phyloP scores from a whole-genome alignment of 2,888 invertebrate genomes.

The Tenthredo notha region DNA sequence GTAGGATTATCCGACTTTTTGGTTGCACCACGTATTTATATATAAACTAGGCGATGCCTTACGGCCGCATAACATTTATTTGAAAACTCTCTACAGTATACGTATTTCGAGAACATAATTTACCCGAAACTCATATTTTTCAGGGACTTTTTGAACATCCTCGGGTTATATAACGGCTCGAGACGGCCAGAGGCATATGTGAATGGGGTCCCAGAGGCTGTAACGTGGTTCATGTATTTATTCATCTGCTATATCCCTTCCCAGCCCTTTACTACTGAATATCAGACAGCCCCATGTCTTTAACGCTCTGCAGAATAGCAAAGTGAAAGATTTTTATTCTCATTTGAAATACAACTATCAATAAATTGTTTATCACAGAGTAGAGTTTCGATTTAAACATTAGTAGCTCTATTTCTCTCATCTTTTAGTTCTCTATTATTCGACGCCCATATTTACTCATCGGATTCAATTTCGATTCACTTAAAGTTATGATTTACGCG shows the following conservation, averaged over 20 bases:
- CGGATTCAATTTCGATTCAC: constrained; percentile 74
- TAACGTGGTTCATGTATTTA: constrained; percentile 50
- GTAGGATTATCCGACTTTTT: neutral
- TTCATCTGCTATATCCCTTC: constrained; percentile 38
- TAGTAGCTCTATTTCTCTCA: neutral
- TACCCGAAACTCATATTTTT: constrained; percentile 44
- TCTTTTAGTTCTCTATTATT: constrained; percentile 18
- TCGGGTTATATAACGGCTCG: constrained; percentile 45
- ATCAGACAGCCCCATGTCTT: constrained; percentile 20
- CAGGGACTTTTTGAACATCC: constrained; percentile 36
- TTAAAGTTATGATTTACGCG: constrained; percentile 44
- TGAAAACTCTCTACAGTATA: neutral
- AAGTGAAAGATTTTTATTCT: neutral
- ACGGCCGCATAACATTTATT: neutral
- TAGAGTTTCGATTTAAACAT: neutral
- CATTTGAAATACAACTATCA: neutral
- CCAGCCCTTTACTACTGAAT: constrained; percentile 25
- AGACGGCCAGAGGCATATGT: constrained; percentile 44
- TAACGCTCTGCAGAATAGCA: neutral
- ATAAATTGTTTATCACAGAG: neutral
- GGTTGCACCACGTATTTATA: neutral
- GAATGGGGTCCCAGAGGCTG: constrained; percentile 47
- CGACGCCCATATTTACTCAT: constrained; percentile 50
- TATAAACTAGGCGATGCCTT: neutral
- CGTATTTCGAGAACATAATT: constrained; percentile 31